Evolutionary conservation across 2,888 invertebrate genomes (phyloP), one percentile per base, ranked within the genome.

Genomic region (Eristalis intricaria): DNA sequence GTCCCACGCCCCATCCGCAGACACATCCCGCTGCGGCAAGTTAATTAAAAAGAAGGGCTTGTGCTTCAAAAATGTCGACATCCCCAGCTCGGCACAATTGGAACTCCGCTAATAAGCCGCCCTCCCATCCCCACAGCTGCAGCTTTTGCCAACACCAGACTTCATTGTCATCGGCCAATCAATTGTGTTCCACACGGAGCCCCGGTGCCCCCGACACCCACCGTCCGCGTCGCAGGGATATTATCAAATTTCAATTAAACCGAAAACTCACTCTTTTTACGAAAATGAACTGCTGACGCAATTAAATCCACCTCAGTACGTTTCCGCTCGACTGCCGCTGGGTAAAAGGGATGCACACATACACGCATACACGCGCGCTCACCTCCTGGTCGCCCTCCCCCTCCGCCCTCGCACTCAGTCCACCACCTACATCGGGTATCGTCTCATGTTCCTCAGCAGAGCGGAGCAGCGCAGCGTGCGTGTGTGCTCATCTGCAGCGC

Each of bases 181-280:
- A 60, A 60, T 60, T 60, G 60, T 15, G 1, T 13, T 10, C 60
- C 60, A 10, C 26, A 60, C 13, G 1, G 38, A 38, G 38, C 7
- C 8, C 8, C 50, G 19, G 2, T 8, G 64, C 32, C 61, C 75
- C 75, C 38, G 38, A 70, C 66, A 23, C 71, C 19, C 19, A 19
- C 19, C 50, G 50, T n/a, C 50, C 50, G n/a, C 2, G 26, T 26
- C 50, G 50, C 19, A 19, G 19, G 65, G 80, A 84, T 84, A 88
- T 84, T 84, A 88, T 88, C 88, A 88, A 88, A 88, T 84, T 88
- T 88, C 88, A 88, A 84, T 88, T 88, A 81, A 88, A 81, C 76
- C 81, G 77, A 81, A 77, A 77, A 68, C 50, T 74, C 68, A 68
- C 50, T 74, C 68, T 79, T 83, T 83, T 75, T 75, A 43, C 50